Conservation (phyloP, 2,888 invertebrate genomes). For the Acleris sparsana region DNA sequence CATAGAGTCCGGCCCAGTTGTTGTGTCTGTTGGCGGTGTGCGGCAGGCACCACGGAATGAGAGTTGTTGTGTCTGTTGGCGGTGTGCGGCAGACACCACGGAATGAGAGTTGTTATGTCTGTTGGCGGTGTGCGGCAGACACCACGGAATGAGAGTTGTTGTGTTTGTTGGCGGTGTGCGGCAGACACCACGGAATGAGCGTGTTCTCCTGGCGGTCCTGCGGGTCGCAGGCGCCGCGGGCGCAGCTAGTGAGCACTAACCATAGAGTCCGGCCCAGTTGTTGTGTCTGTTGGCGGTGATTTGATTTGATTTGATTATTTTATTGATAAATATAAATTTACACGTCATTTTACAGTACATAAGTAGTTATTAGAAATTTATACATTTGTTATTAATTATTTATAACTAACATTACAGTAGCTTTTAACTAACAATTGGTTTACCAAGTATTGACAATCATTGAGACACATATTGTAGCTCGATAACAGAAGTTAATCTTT, state of each 20-base stretch:
- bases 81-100: slow-evolving; percentile 83
- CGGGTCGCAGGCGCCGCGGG: slow-evolving; percentile 83
- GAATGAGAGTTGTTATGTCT: too few species aligned
- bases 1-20: slow-evolving; percentile 94
- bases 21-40: slow-evolving; percentile 94
- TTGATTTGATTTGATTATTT: too few species aligned
- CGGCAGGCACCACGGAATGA: slow-evolving; percentile 95
- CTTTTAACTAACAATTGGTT: too few species aligned
- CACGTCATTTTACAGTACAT: too few species aligned
- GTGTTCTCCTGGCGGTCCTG: slow-evolving; percentile 91
- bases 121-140: slow-evolving; percentile 93
- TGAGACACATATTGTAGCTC: too few species aligned
- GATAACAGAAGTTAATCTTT: too few species aligned
- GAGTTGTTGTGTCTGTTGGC: slow-evolving; percentile 91
- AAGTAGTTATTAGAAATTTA: too few species aligned
- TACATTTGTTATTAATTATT: too few species aligned
- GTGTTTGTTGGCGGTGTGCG: slow-evolving; percentile 92
- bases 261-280: slow-evolving; percentile 94
- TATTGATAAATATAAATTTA: too few species aligned
- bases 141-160: slow-evolving; percentile 95
- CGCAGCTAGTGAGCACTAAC: slow-evolving; percentile 45
- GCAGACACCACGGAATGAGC: slow-evolving; percentile 94
- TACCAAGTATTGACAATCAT: too few species aligned
- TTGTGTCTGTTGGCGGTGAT: slow-evolving; percentile 93
- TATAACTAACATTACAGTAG: too few species aligned